phyloP scores from a whole-genome alignment of 2,888 invertebrate genomes.

The Synergus gifuensis region DNA sequence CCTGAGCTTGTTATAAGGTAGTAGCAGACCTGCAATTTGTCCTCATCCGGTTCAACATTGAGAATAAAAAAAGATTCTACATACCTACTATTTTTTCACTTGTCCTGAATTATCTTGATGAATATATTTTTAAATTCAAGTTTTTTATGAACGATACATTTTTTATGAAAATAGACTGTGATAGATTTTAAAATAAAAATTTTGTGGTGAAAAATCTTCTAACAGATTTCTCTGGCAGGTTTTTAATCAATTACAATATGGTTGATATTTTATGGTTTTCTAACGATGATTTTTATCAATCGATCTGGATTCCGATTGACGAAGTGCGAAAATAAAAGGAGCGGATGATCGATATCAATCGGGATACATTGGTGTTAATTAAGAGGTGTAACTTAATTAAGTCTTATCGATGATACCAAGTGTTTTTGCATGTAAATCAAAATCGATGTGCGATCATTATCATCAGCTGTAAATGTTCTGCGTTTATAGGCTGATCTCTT shows the following conservation, averaged over 20 bases:
- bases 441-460: constrained; percentile 45
- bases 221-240: background rate
- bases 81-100: constrained; percentile 29
- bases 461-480: constrained; percentile 4
- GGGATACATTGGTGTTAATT: constrained; percentile 64
- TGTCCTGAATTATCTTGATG: background rate
- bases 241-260: background rate
- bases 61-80: constrained; percentile 21
- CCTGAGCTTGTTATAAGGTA: constrained; percentile 54
- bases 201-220: background rate
- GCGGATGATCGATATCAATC: constrained; percentile 40
- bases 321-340: constrained; percentile 59
- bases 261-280: background rate
- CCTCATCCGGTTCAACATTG: constrained; percentile 34
- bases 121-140: background rate
- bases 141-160: background rate
- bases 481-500: constrained; percentile 27
- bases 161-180: background rate
- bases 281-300: background rate
- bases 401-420: constrained; percentile 65
- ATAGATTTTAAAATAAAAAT: background rate
- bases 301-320: constrained; percentile 9
- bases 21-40: constrained; percentile 54
- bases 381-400: constrained; percentile 70
- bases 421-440: constrained; percentile 72